Evolutionary conservation across 2,888 invertebrate species (phyloP).

Genomic region (Blastobasis adustella): DNA sequence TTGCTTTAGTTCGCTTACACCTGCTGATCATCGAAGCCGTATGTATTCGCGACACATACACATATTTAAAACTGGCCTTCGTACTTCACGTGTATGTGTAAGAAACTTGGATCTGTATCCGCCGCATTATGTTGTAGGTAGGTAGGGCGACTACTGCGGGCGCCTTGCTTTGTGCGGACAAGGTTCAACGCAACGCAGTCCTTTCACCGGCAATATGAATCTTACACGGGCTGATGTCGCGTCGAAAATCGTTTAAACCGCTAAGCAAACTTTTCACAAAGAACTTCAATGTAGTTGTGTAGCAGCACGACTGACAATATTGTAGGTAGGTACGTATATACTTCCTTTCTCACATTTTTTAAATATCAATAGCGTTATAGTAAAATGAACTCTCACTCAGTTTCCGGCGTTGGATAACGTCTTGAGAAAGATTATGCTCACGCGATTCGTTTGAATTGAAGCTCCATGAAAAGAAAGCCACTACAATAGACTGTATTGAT

Average conservation of each 20-base stretch:
- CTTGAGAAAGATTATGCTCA: conserved; percentile 42
- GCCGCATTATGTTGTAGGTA: conserved; percentile 70
- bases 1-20: conserved; percentile 71
- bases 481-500: conserved; percentile 3
- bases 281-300: conserved; percentile 50
- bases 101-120: conserved; percentile 71
- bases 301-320: conserved; percentile 52
- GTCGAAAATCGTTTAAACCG: conserved; percentile 50
- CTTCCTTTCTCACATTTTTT: conserved; percentile 74
- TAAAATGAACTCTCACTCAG: conserved; percentile 53
- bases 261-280: conserved; percentile 43
- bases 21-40: conserved; percentile 74
- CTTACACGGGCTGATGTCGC: conserved; percentile 46
- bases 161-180: conserved; percentile 57
- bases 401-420: conserved; percentile 46
- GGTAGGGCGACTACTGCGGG: conserved; percentile 68
- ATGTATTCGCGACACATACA: conserved; percentile 69
- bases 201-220: conserved; percentile 63
- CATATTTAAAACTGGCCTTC: conserved; percentile 67
- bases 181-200: conserved; percentile 43
- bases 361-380: conserved; percentile 64
- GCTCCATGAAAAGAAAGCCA: conserved; percentile 6
- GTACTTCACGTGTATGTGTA: conserved; percentile 61
- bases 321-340: conserved; percentile 9
- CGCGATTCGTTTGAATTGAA: conserved; percentile 30